Base-by-base conservation (phyloP, 2,797 vertebrate genomes). In the Esox masquinongy region DNA sequence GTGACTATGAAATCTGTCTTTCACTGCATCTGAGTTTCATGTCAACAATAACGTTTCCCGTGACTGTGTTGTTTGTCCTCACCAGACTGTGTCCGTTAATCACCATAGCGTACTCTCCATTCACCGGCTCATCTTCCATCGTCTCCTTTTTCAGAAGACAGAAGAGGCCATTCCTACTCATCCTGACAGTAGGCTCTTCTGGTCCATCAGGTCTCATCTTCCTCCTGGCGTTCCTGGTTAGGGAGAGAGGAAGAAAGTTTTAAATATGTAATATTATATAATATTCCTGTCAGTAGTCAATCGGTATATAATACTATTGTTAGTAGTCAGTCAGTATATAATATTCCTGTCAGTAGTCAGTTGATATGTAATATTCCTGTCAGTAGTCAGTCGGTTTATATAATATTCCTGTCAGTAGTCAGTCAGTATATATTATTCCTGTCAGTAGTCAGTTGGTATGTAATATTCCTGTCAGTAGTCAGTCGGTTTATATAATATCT, bases 61-160 rank as follows among this genome's bases (percentile, higher is more conserved):
- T 59, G 22, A 24, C 63, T 16, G 61, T 2, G 59, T 63, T 24
- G 36, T 24, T 24, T 24, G 56, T 61, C 64, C 95, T 91, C 91
- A 99, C 97, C 96, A 99, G 89, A 83, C 96, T 97, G 91, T 95
- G 95, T 34, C 97, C 98, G 0, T 94, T 97, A 83, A 99, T 97
- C 76, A 99, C 78, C 22, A 99, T 91, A 51, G 92, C 97, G 0
- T 97, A 99, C 1, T 94, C 90, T 75, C 91, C 93, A 0, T 93
- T 82, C 78, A 92, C 91, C 22, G 79, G 79, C 78, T 99, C 96
- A 2, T 99, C 96, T 9, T 92, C 91, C 73, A 97, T 47, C 43
- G 79, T 64, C 74, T 87, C 68, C 2, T 79, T 63, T 0, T 81
- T 91, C 72, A 87, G 83, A 0, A 89, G 70, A 88, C 88, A 90